Conservation (phyloP, 2,888 invertebrate species). For the Diaprepes abbreviatus region DNA sequence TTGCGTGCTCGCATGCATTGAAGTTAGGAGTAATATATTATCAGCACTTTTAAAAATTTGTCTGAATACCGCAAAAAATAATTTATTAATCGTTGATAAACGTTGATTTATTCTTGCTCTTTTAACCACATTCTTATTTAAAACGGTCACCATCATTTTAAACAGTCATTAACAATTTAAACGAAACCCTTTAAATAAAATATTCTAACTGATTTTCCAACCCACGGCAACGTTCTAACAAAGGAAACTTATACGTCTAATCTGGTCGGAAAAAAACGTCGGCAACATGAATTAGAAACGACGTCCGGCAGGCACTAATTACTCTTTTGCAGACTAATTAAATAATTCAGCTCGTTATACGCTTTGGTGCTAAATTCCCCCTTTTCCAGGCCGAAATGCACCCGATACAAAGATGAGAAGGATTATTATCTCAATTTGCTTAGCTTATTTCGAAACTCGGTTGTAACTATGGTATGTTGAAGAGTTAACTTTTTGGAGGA, state of each 20-base stretch:
- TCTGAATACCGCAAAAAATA: too few species aligned
- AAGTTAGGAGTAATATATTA: too few species aligned
- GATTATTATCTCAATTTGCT: not conserved
- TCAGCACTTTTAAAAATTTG: too few species aligned
- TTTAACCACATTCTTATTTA: not conserved
- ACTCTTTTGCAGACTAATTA: constrained; percentile 34
- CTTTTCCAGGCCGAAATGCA: constrained; percentile 7
- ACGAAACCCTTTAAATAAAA: not conserved
- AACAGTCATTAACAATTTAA: constrained; percentile 7
- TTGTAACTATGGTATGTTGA: too few species aligned
- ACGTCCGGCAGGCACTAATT: constrained; percentile 33
- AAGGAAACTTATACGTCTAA: constrained; percentile 28
- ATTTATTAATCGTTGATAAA: too few species aligned
- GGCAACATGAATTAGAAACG: constrained; percentile 32
- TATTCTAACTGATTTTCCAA: not conserved
- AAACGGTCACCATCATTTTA: not conserved
- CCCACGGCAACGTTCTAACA: not conserved
- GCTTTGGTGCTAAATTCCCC: constrained; percentile 24
- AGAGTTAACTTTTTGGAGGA: too few species aligned
- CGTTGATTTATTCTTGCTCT: too few species aligned
- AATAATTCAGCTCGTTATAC: constrained; percentile 37
- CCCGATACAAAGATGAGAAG: constrained; percentile 17
- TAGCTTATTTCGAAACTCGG: too few species aligned
- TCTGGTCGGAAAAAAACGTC: constrained; percentile 29
- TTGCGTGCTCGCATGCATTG: too few species aligned